These are phyloP conservation scores for Orchestia grillus DNA, from an alignment of 1,140 invertebrate genomes.

Conservation along the genomic window DNA sequence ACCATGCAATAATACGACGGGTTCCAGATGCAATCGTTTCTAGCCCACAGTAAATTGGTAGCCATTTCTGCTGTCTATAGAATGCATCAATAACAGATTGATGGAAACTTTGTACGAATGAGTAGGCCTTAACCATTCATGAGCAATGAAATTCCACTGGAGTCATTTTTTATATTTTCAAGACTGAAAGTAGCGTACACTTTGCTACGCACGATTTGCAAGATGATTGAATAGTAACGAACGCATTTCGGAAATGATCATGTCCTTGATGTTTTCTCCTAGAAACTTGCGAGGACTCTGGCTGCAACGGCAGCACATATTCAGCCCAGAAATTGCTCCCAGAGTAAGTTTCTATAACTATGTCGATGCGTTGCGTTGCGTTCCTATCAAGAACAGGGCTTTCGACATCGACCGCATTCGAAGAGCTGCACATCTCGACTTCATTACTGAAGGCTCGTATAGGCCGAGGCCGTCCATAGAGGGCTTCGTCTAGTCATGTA, in stretches of 20 bases:
- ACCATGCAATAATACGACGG: not conserved
- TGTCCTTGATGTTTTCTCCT: not conserved
- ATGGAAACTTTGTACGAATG: not conserved
- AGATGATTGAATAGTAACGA: not conserved
- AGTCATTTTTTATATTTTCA: not conserved
- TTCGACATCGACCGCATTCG: not conserved
- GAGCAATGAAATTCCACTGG: not conserved
- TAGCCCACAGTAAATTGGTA: not conserved
- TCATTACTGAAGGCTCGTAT: not conserved
- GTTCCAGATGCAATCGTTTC: not conserved
- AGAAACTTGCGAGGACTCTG: not conserved
- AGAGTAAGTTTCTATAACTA: not conserved
- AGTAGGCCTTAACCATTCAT: not conserved
- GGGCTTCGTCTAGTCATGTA: not conserved
- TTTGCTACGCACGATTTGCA: too few species aligned
- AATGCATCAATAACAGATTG: not conserved
- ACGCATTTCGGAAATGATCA: not conserved
- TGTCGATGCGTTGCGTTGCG: not conserved
- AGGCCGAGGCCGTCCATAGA: not conserved
- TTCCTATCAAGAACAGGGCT: not conserved
- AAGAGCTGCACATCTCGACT: not conserved
- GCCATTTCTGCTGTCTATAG: not conserved
- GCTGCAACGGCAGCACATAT: not conserved
- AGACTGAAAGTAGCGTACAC: not conserved
- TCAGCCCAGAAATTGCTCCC: not conserved